Percentiles rank a stretch among this genome's conserved stretches.
Evolutionary conservation across 2,888 invertebrate species (phyloP).

Genomic region (Metellina segmentata): DNA sequence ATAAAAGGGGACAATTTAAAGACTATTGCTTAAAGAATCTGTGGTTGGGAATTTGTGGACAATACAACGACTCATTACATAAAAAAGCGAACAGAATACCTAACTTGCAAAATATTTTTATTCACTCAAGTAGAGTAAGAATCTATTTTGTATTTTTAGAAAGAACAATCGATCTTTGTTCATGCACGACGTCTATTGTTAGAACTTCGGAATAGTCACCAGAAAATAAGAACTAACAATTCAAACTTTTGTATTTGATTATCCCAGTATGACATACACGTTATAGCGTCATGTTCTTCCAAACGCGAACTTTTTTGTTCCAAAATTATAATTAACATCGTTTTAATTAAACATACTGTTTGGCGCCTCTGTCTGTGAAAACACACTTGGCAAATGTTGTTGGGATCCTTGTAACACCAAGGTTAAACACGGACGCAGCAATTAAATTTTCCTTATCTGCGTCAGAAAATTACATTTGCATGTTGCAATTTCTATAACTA

Average conservation of each 20-base stretch:
- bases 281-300: not conserved
- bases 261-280: too few relatives aligned
- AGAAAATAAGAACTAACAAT: not conserved
- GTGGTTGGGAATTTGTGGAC: too few relatives aligned
- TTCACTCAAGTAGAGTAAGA: too few relatives aligned
- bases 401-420: not conserved
- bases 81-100: too few relatives aligned
- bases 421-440: constrained; percentile 16
- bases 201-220: not conserved
- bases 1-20: too few relatives aligned
- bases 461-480: constrained; percentile 12
- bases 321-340: not conserved
- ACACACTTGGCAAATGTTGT: not conserved
- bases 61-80: too few relatives aligned
- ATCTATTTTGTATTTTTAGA: too few relatives aligned
- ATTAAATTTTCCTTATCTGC: constrained; percentile 10
- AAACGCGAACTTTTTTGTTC: not conserved
- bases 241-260: not conserved
- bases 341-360: not conserved
- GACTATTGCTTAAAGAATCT: too few relatives aligned
- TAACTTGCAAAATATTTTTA: too few relatives aligned
- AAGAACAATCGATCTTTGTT: too few relatives aligned
- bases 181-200: not conserved
- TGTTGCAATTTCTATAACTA: not conserved
- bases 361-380: not conserved